Evolutionary conservation across 35 echinoderm and acorn worm genomes (phyloP).

Genomic region (Diadema setosum): DNA sequence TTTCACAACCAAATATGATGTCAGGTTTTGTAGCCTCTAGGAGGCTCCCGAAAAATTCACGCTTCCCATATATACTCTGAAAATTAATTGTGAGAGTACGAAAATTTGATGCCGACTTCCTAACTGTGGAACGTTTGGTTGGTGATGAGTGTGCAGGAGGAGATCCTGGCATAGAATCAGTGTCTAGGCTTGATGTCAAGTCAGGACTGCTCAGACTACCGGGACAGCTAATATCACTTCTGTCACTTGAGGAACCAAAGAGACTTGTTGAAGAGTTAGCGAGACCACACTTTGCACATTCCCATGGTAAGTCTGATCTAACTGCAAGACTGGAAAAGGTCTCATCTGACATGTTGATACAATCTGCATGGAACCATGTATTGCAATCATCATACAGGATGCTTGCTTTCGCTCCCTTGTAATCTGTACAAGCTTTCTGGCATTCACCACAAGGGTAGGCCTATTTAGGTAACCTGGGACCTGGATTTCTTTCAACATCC

Average conservation of each 20-base stretch:
- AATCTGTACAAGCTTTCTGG: conserved; percentile 11
- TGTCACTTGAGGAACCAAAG: background rate
- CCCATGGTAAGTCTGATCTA: conserved; percentile 12
- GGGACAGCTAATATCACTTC: background rate
- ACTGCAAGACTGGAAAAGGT: background rate
- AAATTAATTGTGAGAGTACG: conserved; percentile 1
- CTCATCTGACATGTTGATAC: background rate
- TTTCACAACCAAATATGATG: conserved; percentile 32
- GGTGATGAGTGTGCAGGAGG: background rate
- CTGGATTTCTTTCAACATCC: background rate
- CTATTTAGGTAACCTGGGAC: conserved; percentile 6
- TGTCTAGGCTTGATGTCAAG: background rate
- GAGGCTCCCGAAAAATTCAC: conserved; percentile 27
- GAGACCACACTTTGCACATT: background rate
- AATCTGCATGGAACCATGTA: background rate
- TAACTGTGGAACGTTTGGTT: background rate
- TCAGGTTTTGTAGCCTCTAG: background rate
- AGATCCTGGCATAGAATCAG: background rate
- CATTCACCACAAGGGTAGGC: conserved; percentile 29
- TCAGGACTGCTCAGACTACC: no score
- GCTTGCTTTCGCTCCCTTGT: conserved; percentile 26
- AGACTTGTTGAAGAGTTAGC: background rate
- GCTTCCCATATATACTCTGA: conserved; percentile 6
- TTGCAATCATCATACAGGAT: conserved; percentile 20
- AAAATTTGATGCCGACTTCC: background rate